Conservation (phyloP, 2,113 vertebrate genomes). For the Macrotis lagotis region DNA sequence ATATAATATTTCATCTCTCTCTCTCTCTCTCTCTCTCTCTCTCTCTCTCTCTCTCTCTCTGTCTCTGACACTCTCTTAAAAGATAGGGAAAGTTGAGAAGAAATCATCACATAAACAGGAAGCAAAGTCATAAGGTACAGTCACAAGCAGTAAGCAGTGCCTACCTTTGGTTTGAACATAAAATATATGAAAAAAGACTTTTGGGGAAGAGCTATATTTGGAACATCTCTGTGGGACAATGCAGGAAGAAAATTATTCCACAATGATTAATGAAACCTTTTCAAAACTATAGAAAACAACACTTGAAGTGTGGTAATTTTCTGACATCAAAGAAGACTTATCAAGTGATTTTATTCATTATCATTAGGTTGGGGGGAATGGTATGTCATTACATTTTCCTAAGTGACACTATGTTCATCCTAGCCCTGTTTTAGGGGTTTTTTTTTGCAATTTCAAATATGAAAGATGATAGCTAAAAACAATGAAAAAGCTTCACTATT, state of each 20-base stretch:
- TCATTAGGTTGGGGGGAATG: conserved; percentile 32
- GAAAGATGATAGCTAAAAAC: conserved; percentile 54
- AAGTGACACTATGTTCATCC: conserved; percentile 61
- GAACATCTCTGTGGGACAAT: conserved; percentile 14
- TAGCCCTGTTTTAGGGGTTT: conserved; percentile 59
- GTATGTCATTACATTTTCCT: conserved; percentile 49
- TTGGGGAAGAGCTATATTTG: neutral
- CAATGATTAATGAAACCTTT: conserved; percentile 54
- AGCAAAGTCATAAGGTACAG: neutral
- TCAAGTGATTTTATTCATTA: conserved; percentile 57
- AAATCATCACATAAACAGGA: neutral
- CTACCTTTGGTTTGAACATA: neutral
- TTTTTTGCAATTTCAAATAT: conserved; percentile 52
- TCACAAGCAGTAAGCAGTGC: neutral
- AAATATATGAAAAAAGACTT: neutral
- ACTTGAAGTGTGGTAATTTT: conserved; percentile 49
- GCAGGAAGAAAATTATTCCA: conserved; percentile 54
- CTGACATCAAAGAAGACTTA: conserved; percentile 61
- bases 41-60: neutral
- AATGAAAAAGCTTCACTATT: conserved; percentile 61
- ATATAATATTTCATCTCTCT: neutral
- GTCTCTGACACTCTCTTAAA: neutral
- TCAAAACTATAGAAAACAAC: conserved; percentile 39
- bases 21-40: neutral
- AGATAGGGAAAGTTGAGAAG: neutral